phyloP scores from a whole-genome alignment of 53 echinoderm and acorn worm species.

The Echinometra lucunter region DNA sequence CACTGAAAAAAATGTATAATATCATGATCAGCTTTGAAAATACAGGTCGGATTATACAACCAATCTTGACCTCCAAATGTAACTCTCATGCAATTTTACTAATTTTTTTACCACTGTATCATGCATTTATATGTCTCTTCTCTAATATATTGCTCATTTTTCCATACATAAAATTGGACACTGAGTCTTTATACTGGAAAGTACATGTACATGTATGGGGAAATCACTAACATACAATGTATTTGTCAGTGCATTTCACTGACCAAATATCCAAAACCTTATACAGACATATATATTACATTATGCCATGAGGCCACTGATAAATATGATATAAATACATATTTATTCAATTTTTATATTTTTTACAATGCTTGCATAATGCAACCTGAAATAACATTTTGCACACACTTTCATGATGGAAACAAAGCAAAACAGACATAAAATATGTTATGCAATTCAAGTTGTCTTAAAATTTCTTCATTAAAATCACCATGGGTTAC shows the following conservation, averaged over 20 bases:
- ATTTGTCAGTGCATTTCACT: background rate
- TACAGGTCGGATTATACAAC: background rate
- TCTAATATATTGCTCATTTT: background rate
- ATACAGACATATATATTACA: background rate
- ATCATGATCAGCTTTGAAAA: background rate
- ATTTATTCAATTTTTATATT: background rate
- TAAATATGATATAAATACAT: constrained; percentile 25
- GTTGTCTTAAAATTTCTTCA: background rate
- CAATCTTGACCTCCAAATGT: background rate
- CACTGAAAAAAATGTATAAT: background rate
- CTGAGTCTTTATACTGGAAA: background rate
- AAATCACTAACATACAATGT: background rate
- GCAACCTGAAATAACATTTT: constrained; percentile 23
- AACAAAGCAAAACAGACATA: background rate
- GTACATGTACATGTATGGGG: too few relatives aligned
- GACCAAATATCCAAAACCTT: background rate
- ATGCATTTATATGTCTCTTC: background rate
- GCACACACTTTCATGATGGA: constrained; percentile 30
- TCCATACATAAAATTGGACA: background rate
- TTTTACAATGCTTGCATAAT: constrained; percentile 36
- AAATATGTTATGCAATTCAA: background rate
- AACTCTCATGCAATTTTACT: background rate
- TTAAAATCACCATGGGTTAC: background rate
- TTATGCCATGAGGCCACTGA: background rate
- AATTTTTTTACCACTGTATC: background rate